These are phyloP conservation scores for Alaudala cheleensis DNA, from an alignment of 2,113 vertebrate species.

Conservation along the genomic window DNA sequence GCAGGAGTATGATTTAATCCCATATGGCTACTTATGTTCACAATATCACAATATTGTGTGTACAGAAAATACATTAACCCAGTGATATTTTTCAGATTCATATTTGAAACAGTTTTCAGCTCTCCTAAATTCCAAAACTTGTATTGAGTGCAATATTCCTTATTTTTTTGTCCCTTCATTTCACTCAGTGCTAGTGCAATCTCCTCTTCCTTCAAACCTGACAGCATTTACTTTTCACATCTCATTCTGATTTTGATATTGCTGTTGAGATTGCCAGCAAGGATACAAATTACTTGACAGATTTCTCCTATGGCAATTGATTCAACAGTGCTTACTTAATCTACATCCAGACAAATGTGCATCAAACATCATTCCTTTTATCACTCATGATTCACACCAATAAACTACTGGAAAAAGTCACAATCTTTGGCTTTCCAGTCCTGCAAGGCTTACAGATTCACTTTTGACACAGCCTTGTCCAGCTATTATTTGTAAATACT, in stretches of 20 bases:
- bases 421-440: background rate
- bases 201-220: background rate
- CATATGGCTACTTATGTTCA: background rate
- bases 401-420: background rate
- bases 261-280: slow-evolving; percentile 8
- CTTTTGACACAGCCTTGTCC: background rate
- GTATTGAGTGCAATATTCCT: background rate
- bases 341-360: background rate
- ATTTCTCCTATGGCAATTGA: background rate
- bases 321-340: background rate
- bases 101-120: background rate
- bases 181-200: background rate
- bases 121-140: background rate
- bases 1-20: background rate
- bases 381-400: background rate
- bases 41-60: background rate
- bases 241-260: slow-evolving; percentile 4
- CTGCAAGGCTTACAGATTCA: background rate
- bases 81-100: background rate
- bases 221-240: slow-evolving; percentile 18
- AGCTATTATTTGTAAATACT: background rate
- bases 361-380: background rate
- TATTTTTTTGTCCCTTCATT: background rate
- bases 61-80: background rate
- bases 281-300: slow-evolving; percentile 3